A percentile compares a stretch with the other conserved stretches of the same genome.
These are phyloP conservation scores for Centruroides sculpturatus DNA, from an alignment of 1,140 invertebrate species.

Conservation along the genomic window DNA sequence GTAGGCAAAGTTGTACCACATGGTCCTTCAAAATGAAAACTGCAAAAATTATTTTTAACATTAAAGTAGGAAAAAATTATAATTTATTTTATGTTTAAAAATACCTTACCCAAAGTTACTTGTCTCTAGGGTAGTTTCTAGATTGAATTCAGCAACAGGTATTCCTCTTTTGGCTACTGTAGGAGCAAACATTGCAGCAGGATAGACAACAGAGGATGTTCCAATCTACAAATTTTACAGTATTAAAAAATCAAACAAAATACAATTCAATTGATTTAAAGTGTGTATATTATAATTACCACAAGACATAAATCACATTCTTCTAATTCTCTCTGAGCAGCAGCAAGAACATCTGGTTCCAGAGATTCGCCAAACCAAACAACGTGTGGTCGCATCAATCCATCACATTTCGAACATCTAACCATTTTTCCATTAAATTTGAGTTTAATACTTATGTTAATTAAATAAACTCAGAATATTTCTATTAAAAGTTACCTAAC, in stretches of 20 bases:
- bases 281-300: slow-evolving; percentile 36
- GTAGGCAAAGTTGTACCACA: slow-evolving; percentile 12
- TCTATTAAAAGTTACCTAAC: neutral
- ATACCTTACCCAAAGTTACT: slow-evolving; percentile 44
- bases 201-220: slow-evolving; percentile 81
- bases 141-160: slow-evolving; percentile 77
- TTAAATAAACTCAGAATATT: no score
- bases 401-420: slow-evolving; percentile 48
- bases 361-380: slow-evolving; percentile 83
- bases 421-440: no score
- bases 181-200: slow-evolving; percentile 81
- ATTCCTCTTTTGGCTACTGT: slow-evolving; percentile 54
- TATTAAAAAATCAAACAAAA: no score
- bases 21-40: slow-evolving; percentile 14
- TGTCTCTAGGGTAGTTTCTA: slow-evolving; percentile 60
- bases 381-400: slow-evolving; percentile 65
- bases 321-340: slow-evolving; percentile 45
- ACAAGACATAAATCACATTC: slow-evolving; percentile 69
- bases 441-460: no score
- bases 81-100: neutral
- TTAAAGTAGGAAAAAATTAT: neutral
- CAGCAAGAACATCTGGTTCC: slow-evolving; percentile 43
- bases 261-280: no score
- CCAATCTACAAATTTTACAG: slow-evolving; percentile 27
- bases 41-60: neutral